Percentiles rank a stretch among this genome's conserved stretches.
Evolutionary conservation across 2,888 invertebrate species (phyloP).

Genomic region (Luperina testacea): DNA sequence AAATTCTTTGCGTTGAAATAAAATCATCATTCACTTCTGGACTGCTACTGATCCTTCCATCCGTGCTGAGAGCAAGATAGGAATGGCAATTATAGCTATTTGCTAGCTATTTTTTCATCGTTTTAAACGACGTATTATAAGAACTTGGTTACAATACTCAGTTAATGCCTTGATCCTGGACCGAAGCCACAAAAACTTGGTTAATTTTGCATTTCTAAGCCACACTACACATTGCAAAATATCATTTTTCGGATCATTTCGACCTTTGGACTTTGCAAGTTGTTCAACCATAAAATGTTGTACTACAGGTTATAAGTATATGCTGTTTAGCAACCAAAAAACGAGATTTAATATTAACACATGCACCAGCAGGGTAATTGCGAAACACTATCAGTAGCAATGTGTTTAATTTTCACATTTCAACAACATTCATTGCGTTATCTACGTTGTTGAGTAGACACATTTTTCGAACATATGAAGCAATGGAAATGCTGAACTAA

Average conservation of each 20-base stretch:
- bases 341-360: not conserved
- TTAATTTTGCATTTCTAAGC: conserved; percentile 14
- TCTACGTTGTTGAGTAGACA: not conserved
- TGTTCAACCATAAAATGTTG: not conserved
- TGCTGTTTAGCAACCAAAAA: not conserved
- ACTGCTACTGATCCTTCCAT: not conserved
- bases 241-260: not conserved
- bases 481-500: not conserved
- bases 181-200: conserved; percentile 25
- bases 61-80: not conserved
- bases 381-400: not conserved
- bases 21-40: not conserved
- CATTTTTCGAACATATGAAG: not conserved
- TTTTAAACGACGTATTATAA: conserved; percentile 1
- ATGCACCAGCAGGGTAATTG: not conserved
- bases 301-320: not conserved
- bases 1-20: not conserved
- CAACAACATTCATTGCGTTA: not conserved
- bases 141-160: conserved; percentile 18
- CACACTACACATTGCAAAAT: conserved; percentile 8
- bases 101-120: not conserved
- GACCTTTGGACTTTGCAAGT: conserved; percentile 7
- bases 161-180: conserved; percentile 7
- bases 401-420: not conserved
- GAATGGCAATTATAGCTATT: not conserved